phyloP scores from a whole-genome alignment of 1,140 invertebrate genomes.

The Battus philenor region DNA sequence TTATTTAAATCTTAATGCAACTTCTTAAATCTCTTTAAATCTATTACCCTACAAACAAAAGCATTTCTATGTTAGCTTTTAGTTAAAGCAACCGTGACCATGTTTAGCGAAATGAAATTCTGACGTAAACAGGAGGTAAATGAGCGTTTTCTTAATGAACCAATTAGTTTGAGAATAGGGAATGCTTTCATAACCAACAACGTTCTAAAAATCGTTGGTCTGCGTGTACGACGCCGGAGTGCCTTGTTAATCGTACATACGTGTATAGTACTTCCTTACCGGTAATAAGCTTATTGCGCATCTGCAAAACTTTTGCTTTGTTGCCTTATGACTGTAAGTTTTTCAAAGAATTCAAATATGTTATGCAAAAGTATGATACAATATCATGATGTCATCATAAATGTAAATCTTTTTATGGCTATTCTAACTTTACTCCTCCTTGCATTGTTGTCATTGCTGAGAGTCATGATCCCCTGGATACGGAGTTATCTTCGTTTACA shows the following conservation, averaged over 20 bases:
- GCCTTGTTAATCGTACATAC: conserved; percentile 22
- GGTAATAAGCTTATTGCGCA: conserved; percentile 39
- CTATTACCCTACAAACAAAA: not conserved
- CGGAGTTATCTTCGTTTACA: too few relatives aligned
- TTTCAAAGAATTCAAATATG: too few relatives aligned
- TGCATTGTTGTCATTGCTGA: too few relatives aligned
- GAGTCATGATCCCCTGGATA: too few relatives aligned
- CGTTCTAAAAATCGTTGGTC: conserved; percentile 25
- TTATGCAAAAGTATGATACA: too few relatives aligned
- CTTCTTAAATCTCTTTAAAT: not conserved
- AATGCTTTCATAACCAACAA: conserved; percentile 38
- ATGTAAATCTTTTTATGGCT: too few relatives aligned
- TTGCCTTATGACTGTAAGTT: conserved; percentile 27
- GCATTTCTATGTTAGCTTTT: conserved; percentile 13
- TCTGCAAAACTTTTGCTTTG: conserved; percentile 21
- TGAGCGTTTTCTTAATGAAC: conserved; percentile 39
- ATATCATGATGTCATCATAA: too few relatives aligned
- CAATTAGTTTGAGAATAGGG: conserved; percentile 48
- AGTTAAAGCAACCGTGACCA: conserved; percentile 20
- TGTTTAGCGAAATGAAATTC: conserved; percentile 31
- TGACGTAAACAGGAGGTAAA: conserved; percentile 21
- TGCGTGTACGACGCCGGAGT: conserved; percentile 6
- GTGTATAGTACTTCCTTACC: conserved; percentile 29
- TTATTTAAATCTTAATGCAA: too few relatives aligned
- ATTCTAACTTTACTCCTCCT: too few relatives aligned